Evolutionary conservation across 2,113 vertebrate species (phyloP).

Genomic region (Engraulis encrasicolus): DNA sequence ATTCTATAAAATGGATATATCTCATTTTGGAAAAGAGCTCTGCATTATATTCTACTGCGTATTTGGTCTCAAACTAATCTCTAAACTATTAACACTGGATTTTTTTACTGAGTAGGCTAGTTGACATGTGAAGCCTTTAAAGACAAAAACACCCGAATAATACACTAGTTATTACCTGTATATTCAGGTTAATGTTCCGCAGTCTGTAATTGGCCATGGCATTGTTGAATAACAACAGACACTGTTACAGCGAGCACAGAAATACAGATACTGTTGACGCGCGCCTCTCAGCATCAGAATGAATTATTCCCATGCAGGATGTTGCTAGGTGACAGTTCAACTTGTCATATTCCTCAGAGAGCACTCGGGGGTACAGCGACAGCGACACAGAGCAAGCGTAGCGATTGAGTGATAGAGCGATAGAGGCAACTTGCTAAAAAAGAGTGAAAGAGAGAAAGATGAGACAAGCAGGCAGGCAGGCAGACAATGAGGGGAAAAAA

Average conservation of each 20-base stretch:
- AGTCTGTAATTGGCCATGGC: neutral
- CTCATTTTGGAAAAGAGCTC: too few relatives aligned
- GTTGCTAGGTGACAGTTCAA: constrained; percentile 36
- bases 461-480: neutral
- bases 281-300: neutral
- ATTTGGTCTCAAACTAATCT: too few relatives aligned
- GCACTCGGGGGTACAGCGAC: too few relatives aligned
- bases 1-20: too few relatives aligned
- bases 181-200: too few relatives aligned
- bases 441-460: neutral
- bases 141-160: neutral
- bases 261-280: neutral
- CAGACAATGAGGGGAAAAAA: neutral
- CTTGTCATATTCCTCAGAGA: neutral
- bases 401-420: neutral
- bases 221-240: neutral
- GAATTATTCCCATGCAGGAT: neutral
- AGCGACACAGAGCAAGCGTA: too few relatives aligned
- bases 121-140: neutral
- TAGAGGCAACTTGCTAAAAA: neutral
- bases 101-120: too few relatives aligned
- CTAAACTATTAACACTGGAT: too few relatives aligned
- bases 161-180: too few relatives aligned
- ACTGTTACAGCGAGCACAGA: neutral
- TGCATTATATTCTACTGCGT: too few relatives aligned